phyloP scores from a whole-genome alignment of 2,113 vertebrate species.

The Pituophis catenifer region DNA sequence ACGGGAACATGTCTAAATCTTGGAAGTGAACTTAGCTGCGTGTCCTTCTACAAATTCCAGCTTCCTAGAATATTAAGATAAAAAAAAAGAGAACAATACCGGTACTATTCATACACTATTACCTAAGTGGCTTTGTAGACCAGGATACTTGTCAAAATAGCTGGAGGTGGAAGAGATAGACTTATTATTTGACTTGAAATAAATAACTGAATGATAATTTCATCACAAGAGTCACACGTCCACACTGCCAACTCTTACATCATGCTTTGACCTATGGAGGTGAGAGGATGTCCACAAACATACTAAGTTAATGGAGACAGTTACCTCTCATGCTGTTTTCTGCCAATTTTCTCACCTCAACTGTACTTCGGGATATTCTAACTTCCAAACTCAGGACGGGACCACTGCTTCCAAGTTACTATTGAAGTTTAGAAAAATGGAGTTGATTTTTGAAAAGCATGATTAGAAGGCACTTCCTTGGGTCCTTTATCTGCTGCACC shows the following conservation, averaged over 20 bases:
- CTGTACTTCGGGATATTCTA: neutral
- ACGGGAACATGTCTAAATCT: neutral
- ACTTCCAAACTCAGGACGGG: neutral
- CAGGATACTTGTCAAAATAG: neutral
- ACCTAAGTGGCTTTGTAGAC: neutral
- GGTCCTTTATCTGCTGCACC: neutral
- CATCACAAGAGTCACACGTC: neutral
- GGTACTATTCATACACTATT: neutral
- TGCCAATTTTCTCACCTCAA: neutral
- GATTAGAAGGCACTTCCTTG: neutral
- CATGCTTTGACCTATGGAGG: neutral
- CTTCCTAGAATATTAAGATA: neutral
- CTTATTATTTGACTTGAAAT: neutral
- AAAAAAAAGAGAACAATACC: neutral
- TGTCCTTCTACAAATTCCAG: neutral
- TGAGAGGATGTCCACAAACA: neutral
- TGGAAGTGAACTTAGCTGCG: neutral
- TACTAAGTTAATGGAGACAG: neutral
- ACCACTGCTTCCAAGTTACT: neutral
- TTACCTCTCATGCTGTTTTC: neutral
- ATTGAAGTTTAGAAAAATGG: neutral
- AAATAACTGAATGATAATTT: neutral
- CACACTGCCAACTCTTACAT: neutral
- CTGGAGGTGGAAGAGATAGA: neutral
- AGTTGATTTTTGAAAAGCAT: neutral